phyloP scores from a whole-genome alignment of 1,140 invertebrate species.

The Thalassaphorura encarpata region DNA sequence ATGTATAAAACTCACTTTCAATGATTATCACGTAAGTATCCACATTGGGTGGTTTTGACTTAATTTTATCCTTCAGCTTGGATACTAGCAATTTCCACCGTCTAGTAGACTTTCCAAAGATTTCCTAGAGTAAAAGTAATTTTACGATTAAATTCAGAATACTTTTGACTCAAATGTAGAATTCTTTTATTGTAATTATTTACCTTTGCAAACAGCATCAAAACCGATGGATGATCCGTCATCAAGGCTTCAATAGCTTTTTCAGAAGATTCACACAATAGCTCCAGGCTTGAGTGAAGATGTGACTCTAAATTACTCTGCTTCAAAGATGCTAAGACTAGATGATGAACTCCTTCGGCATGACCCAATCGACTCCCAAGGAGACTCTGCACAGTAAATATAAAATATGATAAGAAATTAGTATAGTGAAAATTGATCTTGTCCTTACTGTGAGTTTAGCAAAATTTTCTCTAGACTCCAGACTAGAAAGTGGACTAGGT shows the following conservation, averaged over 20 bases:
- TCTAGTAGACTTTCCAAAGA: constrained; percentile 17
- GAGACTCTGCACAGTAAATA: constrained; percentile 27
- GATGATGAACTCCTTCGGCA: constrained; percentile 15
- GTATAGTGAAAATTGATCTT: no score
- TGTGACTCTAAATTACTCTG: constrained; percentile 1
- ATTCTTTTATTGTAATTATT: no score
- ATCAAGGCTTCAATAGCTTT: constrained; percentile 18
- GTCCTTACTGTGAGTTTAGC: constrained; percentile 20
- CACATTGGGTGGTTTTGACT: constrained; percentile 15
- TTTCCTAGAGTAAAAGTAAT: constrained; percentile 20
- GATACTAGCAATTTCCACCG: constrained; percentile 25
- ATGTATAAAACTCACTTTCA: constrained; percentile 27
- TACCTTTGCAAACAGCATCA: constrained; percentile 29
- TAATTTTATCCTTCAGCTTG: constrained; percentile 27
- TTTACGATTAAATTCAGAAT: background rate
- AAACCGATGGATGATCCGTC: constrained; percentile 12
- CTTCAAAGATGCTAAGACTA: constrained; percentile 11
- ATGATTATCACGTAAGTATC: constrained; percentile 26
- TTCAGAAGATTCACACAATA: constrained; percentile 18
- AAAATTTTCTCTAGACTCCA: no score
- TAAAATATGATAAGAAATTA: no score
- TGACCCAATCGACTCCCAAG: constrained; percentile 16
- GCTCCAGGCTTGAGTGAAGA: constrained; percentile 9
- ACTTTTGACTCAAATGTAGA: background rate
- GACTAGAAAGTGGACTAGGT: no score